Evolutionary conservation across 1,140 invertebrate genomes (phyloP), one percentile per base, ranked within the genome.

Genomic region (Cyclargus thomasi): DNA sequence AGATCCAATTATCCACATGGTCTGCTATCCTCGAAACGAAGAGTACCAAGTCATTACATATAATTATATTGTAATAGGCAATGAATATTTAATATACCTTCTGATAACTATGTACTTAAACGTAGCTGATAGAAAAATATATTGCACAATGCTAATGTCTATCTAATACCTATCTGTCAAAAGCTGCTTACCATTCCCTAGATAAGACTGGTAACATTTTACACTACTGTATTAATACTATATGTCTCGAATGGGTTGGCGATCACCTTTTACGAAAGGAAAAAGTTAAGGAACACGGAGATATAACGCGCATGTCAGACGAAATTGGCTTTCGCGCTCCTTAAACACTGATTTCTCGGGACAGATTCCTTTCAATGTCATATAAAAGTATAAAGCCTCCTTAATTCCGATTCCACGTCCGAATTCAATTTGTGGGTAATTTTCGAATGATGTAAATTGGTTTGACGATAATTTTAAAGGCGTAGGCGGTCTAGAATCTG

Each of bases 341-440:
- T 59, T 59, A 59, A 59, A 59, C 55, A 22, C 55, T 59, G 55
- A 59, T 59, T 59, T 59, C 20, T 59, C 20, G 2, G 55, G 55
- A 59, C 55, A 21, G 11, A 20, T 18, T 55, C 18, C 53, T 17
- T 55, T 55, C 53, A 20, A 55, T 59, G 20, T 59, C 20, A 59
- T 20, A 18, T 59, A 11, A 59, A 59, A 55, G 20, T 20, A 59
- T 18, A 21, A 59, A 21, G 10, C n/a, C 17, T 59, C 18, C 18
- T 59, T 55, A 55, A 55, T n/a, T 55, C 53, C 17, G 21, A 59
- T 20, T 59, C 18, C 20, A 20, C 55, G 55, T 20, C 55, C 6
- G 55, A 59, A 20, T 59, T 59, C 55, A 20, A 59, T 59, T 55
- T 59, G 55, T 18, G 53, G 18, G 55, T 11, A 59, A 20, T 59